phyloP scores from a whole-genome alignment of 2,888 invertebrate genomes.

The Idaea straminata region DNA sequence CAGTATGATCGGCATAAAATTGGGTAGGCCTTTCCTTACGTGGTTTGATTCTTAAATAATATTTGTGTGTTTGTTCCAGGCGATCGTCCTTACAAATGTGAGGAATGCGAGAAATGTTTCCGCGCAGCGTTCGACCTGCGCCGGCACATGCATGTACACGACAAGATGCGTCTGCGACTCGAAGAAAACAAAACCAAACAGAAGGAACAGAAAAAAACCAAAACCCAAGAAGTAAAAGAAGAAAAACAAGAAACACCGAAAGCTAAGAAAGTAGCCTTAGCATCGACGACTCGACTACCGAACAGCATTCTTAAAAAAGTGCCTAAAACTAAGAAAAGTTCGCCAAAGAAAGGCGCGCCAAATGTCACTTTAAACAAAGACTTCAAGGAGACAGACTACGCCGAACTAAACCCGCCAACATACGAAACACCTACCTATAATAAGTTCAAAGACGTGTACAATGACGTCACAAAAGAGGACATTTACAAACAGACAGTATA shows the following conservation, averaged over 20 bases:
- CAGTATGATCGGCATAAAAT: too few relatives aligned
- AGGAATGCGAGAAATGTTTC: slow-evolving; percentile 89
- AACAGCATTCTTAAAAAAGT: not conserved
- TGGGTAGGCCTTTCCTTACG: not conserved
- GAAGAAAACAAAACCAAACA: slow-evolving; percentile 39
- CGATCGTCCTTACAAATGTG: slow-evolving; percentile 88
- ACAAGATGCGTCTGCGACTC: slow-evolving; percentile 47
- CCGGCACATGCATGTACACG: slow-evolving; percentile 87
- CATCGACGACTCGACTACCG: slow-evolving; percentile 16
- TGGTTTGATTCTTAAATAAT: slow-evolving; percentile 17
- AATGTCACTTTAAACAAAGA: not conserved
- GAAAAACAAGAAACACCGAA: slow-evolving; percentile 18
- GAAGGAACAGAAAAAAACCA: slow-evolving; percentile 16
- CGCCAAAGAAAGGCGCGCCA: not conserved
- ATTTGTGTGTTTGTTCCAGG: slow-evolving; percentile 59
- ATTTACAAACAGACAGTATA: slow-evolving; percentile 31
- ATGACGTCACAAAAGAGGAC: slow-evolving; percentile 33
- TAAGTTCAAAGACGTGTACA: slow-evolving; percentile 56
- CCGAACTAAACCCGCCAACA: not conserved
- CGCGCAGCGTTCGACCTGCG: slow-evolving; percentile 91
- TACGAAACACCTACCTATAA: slow-evolving; percentile 23
- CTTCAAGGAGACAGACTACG: not conserved
- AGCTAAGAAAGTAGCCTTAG: slow-evolving; percentile 21
- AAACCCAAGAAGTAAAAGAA: slow-evolving; percentile 25
- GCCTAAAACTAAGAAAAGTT: not conserved